Evolutionary conservation across 2,888 invertebrate species (phyloP), one percentile per base, ranked within the genome.

Genomic region (Gymnosoma rotundatum): DNA sequence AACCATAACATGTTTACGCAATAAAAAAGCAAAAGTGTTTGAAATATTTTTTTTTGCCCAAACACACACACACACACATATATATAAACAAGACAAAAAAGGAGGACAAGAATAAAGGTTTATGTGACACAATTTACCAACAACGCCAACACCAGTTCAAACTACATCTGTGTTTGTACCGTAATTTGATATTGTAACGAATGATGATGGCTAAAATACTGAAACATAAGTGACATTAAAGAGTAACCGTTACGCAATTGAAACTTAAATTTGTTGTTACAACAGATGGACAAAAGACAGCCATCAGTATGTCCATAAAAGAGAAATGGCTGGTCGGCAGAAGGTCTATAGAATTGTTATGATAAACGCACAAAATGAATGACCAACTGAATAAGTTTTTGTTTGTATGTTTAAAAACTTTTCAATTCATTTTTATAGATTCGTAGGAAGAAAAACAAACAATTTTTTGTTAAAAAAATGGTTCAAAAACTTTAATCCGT

Each of bases 11-110:
- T 83, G 83, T 80, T 69, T 76, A 25, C 18, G 36, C 76, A 72
- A 85, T 79, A 83, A 79, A 82, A 85, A 75, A 66, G 54, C 61
- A 81, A 78, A 74, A 58, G 63, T 82, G 61, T 78, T 75, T 75
- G 60, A 70, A 75, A 69, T 42, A 54, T 61, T 69, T 48, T 63
- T n/a, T 45, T 32, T 48, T 12, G 25, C 16, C 38, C n/a, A 48
- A 20, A 63, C 21, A 52, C n/a, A 38, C 9, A 54, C 20, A 25
- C 0, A 42, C 10, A 8, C 20, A 50, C 36, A 12, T 12, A 50
- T 9, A 5, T 0, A 25, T 10, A 52, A 20, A 14, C 0, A 14
- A 69, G 18, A 32, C 10, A 54, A 32, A 61, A 25, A 48, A 8
- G 12, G 12, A 42, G 10, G 42, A 42, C 6, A 12, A 12, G 42